These are phyloP conservation scores for Odontomyia ornata DNA, from an alignment of 2,888 invertebrate species.

Conservation along the genomic window DNA sequence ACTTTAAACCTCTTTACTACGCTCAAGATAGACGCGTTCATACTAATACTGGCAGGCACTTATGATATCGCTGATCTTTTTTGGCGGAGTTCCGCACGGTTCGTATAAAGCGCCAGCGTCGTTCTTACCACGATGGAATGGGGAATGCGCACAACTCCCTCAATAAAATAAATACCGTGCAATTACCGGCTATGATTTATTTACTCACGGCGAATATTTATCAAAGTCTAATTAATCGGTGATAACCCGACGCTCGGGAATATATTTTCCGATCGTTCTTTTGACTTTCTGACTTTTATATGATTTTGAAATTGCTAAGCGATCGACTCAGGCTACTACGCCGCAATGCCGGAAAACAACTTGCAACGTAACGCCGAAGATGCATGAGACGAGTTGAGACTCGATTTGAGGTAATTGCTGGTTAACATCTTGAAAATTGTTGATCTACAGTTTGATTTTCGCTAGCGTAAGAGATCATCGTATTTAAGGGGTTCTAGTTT, in stretches of 20 bases:
- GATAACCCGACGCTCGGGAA: conserved; percentile 60
- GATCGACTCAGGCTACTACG: neutral
- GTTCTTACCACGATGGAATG: conserved; percentile 8
- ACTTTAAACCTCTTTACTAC: neutral
- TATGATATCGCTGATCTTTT: conserved; percentile 40
- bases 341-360: conserved; percentile 27
- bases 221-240: conserved; percentile 66
- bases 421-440: conserved; percentile 27
- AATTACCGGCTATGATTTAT: conserved; percentile 60
- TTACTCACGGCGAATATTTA: conserved; percentile 65
- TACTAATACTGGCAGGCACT: conserved; percentile 28
- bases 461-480: conserved; percentile 1
- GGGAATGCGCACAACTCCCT: conserved; percentile 56
- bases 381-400: conserved; percentile 17
- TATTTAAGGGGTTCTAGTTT: conserved; percentile 20
- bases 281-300: conserved; percentile 42
- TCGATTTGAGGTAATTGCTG: conserved; percentile 21
- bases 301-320: conserved; percentile 39
- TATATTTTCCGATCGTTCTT: conserved; percentile 44
- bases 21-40: neutral
- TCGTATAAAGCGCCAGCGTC: conserved; percentile 28
- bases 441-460: conserved; percentile 35
- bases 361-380: neutral
- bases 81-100: conserved; percentile 28
- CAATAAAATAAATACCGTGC: conserved; percentile 59